phyloP scores from a whole-genome alignment of 2,797 vertebrate species.

The Pachyuromys duprasi region DNA sequence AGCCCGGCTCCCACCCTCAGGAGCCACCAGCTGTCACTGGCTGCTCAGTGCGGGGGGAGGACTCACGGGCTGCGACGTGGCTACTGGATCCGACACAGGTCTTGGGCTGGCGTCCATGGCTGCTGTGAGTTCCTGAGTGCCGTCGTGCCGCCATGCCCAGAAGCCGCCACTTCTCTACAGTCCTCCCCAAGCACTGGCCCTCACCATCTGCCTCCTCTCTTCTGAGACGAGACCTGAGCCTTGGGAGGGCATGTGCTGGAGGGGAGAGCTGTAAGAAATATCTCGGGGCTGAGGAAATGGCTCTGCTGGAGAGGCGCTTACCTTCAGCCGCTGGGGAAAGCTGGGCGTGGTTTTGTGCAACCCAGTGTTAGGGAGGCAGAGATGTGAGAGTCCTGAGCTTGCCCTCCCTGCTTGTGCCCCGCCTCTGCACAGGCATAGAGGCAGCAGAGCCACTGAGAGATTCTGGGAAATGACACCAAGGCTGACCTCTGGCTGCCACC shows the following conservation, averaged over 20 bases:
- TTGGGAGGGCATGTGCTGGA: background rate
- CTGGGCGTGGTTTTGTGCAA: background rate
- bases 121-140: too few relatives aligned
- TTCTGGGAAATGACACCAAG: background rate
- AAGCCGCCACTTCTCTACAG: background rate
- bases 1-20: background rate
- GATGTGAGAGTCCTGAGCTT: background rate
- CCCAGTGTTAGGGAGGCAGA: background rate
- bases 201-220: background rate
- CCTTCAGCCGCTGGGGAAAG: background rate
- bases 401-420: background rate
- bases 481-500: background rate
- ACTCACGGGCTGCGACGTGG: background rate
- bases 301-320: background rate
- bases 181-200: background rate
- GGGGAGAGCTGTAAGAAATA: background rate
- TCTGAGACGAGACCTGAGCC: background rate
- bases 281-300: background rate
- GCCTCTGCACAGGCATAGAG: background rate
- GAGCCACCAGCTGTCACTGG: background rate
- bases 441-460: background rate
- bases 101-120: background rate
- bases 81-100: background rate
- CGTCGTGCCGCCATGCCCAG: background rate
- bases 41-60: background rate